Base-by-base conservation (phyloP, 2,113 vertebrate genomes). In the Macrotus californicus region DNA sequence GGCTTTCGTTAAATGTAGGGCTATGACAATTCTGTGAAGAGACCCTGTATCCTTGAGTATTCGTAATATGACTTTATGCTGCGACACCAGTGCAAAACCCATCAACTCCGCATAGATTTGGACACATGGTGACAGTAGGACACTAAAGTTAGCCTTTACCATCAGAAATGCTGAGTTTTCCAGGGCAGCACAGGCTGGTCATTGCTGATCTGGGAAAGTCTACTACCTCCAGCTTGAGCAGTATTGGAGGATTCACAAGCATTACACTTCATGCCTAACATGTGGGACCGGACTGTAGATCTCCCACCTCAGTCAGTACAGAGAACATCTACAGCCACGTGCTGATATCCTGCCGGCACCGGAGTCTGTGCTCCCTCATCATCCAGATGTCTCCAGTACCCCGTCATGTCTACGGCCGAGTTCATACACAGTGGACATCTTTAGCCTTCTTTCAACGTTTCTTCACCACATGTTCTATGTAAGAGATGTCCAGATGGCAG, bases 361-460 rank as follows among this genome's bases (percentile, higher is more conserved):
- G 99, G 99, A 12, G 99, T 98, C 96, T 98, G 98, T 0, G 99
- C 98, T 0, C 99, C 99, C 87, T 99, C 99, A 0, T 98, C 97
- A 94, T 99, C 99, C 50, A 99, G 98, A 86, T 99, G 97, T 5
- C 98, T 98, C 99, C 99, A 99, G 82, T 98, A 98, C 21, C 98
- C 82, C 10, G 97, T 97, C 99, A 99, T 99, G 86, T 99, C 97
- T 54, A 99, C 96, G 4, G 98, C 99, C 0, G 99, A 99, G 87
- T 98, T 99, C 99, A 99, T 99, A 96, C 99, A 99, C 70, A 99
- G 87, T 1, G 99, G 99, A 96, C 99, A 99, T 75, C 99, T 98
- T 97, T 99, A 99, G 13, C 98, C 98, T 89, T 61, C 59, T 29
- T 61, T 61, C 59, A 26, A 61, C 12, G 5, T 61, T 61, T 61